Evolutionary conservation across 2,888 invertebrate species (phyloP).

Genomic region (Cryptocheilus praepositus): DNA sequence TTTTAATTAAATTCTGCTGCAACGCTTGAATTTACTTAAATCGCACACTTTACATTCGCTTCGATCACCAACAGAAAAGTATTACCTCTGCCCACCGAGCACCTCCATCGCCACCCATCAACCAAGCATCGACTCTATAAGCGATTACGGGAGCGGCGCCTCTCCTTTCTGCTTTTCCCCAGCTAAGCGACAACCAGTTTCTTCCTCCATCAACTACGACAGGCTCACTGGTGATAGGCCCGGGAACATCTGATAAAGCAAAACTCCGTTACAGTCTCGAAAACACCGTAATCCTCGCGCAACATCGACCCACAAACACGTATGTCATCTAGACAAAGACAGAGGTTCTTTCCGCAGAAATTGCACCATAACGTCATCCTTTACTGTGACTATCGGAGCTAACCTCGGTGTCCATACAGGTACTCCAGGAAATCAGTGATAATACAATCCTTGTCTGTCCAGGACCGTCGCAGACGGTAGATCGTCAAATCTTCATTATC

Average conservation of each 20-base stretch:
- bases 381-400: too few relatives aligned
- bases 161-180: constrained; percentile 84
- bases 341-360: too few relatives aligned
- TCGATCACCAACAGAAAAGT: background rate
- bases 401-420: constrained; percentile 77
- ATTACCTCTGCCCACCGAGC: constrained; percentile 85
- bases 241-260: constrained; percentile 83
- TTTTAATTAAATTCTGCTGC: too few relatives aligned
- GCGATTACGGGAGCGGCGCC: constrained; percentile 87
- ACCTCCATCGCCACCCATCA: constrained; percentile 86
- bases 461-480: constrained; percentile 60
- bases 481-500: constrained; percentile 28
- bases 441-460: constrained; percentile 69
- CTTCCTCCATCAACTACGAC: constrained; percentile 87
- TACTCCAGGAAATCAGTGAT: constrained; percentile 76
- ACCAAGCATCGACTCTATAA: constrained; percentile 89
- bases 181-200: constrained; percentile 89
- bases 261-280: background rate
- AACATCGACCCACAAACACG: too few relatives aligned
- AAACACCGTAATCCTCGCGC: background rate
- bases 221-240: constrained; percentile 86
- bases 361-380: too few relatives aligned
- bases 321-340: too few relatives aligned
- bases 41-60: too few relatives aligned
- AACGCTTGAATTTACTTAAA: too few relatives aligned